phyloP scores from a whole-genome alignment of 37 sponge, comb jelly and placozoan genomes.

The Ephydatia muelleri region DNA sequence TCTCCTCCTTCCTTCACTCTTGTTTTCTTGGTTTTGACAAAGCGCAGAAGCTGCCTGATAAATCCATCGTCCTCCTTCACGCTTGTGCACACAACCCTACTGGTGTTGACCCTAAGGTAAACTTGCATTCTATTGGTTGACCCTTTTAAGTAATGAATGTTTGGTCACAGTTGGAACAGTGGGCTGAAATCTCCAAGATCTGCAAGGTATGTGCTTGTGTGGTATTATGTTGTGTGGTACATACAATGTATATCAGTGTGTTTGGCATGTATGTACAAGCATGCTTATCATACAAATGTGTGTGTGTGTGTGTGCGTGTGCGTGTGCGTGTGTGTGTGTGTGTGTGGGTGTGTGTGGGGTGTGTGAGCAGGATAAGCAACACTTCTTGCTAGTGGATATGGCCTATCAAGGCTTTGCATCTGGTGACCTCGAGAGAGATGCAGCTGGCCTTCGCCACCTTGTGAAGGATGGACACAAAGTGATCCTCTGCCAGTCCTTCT shows the following conservation, averaged over 20 bases:
- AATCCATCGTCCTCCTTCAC: not conserved
- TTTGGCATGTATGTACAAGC: conserved; percentile 9
- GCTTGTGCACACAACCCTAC: not conserved
- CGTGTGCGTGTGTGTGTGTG: conserved; percentile 30
- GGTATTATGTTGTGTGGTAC: not conserved
- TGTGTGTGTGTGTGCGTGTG: conserved; percentile 51
- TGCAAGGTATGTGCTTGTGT: conserved; percentile 48
- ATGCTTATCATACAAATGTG: conserved; percentile 3
- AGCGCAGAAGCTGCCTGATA: not conserved
- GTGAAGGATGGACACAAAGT: conserved; percentile 82
- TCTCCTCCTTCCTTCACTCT: not conserved
- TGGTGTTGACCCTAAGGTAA: conserved; percentile 73
- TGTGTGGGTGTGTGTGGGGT: conserved; percentile 15
- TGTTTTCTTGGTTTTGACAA: not conserved
- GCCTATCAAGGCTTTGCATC: no score
- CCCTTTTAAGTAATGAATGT: not conserved
- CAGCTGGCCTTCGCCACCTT: conserved; percentile 84
- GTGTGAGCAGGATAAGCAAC: conserved; percentile 57
- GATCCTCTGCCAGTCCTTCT: conserved; percentile 89
- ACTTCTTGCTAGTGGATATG: conserved; percentile 68
- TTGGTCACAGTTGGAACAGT: conserved; percentile 69
- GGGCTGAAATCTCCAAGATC: conserved; percentile 88
- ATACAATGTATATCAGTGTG: conserved; percentile 4
- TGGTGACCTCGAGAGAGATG: conserved; percentile 73
- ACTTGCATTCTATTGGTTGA: not conserved